phyloP scores from a whole-genome alignment of 1,140 invertebrate genomes.

The Polypedilum pembai region DNA sequence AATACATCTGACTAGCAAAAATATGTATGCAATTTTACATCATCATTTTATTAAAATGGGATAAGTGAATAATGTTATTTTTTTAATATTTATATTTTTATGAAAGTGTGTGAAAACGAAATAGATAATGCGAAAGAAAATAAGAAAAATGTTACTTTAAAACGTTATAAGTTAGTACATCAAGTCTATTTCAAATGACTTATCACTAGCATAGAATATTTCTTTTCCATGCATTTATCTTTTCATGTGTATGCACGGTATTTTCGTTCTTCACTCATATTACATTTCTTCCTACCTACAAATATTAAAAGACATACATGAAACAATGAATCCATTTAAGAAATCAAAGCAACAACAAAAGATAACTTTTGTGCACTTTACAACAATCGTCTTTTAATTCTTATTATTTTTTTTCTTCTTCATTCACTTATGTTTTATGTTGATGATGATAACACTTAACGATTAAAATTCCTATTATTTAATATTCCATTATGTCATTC shows the following conservation, averaged over 20 bases:
- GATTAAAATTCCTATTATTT: background rate
- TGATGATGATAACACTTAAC: constrained; percentile 6
- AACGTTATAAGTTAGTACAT: background rate
- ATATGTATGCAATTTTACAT: background rate
- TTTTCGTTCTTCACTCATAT: background rate
- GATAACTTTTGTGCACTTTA: constrained; percentile 10
- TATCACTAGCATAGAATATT: background rate
- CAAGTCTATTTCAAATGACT: background rate
- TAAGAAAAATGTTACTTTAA: background rate
- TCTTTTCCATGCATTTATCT: background rate
- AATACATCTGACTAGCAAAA: constrained; percentile 18
- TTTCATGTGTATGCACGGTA: background rate
- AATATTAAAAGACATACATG: background rate
- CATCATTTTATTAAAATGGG: background rate
- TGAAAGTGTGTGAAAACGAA: background rate
- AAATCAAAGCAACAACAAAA: constrained; percentile 9
- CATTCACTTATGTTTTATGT: background rate
- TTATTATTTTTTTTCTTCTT: background rate
- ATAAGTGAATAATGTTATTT: no score
- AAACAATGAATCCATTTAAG: background rate
- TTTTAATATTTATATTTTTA: background rate
- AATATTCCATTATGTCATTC: background rate
- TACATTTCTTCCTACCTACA: background rate
- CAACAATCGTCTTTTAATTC: background rate
- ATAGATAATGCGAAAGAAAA: background rate